Base-by-base conservation (phyloP, 2,113 vertebrate species). In the Natator depressus region DNA sequence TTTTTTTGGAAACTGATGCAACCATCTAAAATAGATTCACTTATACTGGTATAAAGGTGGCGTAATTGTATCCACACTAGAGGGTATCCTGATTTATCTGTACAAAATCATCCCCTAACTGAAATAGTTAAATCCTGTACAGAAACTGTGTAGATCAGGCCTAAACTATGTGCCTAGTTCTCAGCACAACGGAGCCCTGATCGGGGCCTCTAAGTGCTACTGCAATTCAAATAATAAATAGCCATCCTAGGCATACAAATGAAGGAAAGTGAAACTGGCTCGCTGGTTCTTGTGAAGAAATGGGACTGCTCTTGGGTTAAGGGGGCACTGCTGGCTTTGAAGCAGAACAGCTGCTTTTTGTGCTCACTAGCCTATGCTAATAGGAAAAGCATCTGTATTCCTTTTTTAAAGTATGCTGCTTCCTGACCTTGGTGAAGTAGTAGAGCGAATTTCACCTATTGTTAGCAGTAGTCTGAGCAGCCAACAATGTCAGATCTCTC, bases 341-440 rank as follows among this genome's bases (percentile, higher is more conserved):
- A 82, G 54, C 49, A 24, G 27, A 20, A 82, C 7, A 69, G 11
- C 9, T 55, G 4, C 76, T n/a, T 20, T 85, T n/a, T 8, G 14
- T 31, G 35, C 62, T 69, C 35, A 69, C 62, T n/a, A n/a, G 62
- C 62, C 7, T 17, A n/a, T n/a, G 62, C 14, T 5, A 17, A 35
- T n/a, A 69, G 31, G 16, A n/a, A n/a, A 69, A n/a, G 83, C 96
- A n/a, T n/a, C 81, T 85, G 20, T 42, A 35, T 94, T 96, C 91
- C 51, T 94, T 96, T 76, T 59, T 46, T 35, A 16, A 84, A 27
- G 55, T 90, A 94, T 16, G 12, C 86, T 95, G 53, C 84, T 94
- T 16, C 84, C 96, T 91, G 62, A 55, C 80, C 85, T 1, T 82
- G 78, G 69, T 72, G 42, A 87, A 80, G 19, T 80, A 79, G 75